Evolutionary conservation across 2,797 vertebrate genomes (phyloP).

Genomic region (Mycteria americana): DNA sequence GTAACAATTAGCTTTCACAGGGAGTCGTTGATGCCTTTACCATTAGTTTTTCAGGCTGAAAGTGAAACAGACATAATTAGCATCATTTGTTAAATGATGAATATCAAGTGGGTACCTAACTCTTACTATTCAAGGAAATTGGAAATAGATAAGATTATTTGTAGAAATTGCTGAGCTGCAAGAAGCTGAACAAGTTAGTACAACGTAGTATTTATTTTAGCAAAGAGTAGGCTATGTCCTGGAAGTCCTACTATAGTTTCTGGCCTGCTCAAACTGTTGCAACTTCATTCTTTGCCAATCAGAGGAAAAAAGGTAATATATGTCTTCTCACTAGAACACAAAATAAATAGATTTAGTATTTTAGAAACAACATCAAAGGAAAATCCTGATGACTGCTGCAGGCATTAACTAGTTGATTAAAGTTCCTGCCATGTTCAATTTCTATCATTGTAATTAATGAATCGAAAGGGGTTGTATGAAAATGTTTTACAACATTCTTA

Average conservation of each 20-base stretch:
- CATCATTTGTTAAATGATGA: neutral
- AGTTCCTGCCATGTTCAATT: neutral
- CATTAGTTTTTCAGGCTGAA: neutral
- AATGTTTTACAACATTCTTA: neutral
- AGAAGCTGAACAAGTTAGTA: neutral
- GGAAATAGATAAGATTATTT: neutral
- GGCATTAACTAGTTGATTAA: constrained; percentile 6
- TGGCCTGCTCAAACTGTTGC: neutral
- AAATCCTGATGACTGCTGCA: neutral
- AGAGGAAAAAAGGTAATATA: neutral
- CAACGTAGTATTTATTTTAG: neutral
- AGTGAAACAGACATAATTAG: neutral
- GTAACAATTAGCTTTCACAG: neutral
- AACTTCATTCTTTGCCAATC: neutral
- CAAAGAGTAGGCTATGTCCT: neutral
- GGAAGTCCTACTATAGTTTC: neutral
- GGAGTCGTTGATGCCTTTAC: neutral
- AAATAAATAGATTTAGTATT: neutral
- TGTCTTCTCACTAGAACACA: neutral
- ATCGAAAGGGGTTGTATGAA: neutral
- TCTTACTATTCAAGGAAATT: neutral
- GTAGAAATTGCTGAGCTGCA: neutral
- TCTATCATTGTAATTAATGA: neutral
- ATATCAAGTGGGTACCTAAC: neutral
- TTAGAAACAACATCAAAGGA: constrained; percentile 7